These are phyloP conservation scores for Gambusia holbrooki DNA, from an alignment of 2,113 vertebrate species.

Conservation along the genomic window DNA sequence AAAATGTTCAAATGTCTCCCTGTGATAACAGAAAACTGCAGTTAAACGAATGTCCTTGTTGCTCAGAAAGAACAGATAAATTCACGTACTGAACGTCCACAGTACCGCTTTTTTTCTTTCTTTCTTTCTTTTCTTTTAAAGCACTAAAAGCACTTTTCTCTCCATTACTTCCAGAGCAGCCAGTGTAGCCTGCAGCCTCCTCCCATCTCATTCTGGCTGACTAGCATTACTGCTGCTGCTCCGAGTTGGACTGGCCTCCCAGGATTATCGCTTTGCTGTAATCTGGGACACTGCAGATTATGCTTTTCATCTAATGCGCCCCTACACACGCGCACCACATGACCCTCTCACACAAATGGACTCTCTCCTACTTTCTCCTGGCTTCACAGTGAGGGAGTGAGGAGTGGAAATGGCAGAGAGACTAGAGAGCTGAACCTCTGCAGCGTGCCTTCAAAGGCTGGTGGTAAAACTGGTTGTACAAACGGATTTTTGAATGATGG, in stretches of 20 bases:
- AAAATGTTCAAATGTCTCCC: too few relatives aligned
- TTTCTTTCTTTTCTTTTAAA: background rate
- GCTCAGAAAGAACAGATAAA: background rate
- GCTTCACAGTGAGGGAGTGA: conserved; percentile 42
- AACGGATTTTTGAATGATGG: conserved; percentile 32
- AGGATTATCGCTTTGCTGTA: conserved; percentile 75
- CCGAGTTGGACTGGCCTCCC: conserved; percentile 46
- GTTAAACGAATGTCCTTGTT: background rate
- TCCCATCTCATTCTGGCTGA: conserved; percentile 37
- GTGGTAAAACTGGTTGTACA: conserved; percentile 6
- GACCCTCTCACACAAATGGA: conserved; percentile 64
- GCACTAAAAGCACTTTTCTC: conserved; percentile 17
- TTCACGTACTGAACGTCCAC: background rate
- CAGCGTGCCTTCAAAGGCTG: conserved; percentile 13
- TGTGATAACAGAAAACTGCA: background rate
- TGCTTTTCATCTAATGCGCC: conserved; percentile 58
- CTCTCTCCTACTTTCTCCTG: conserved; percentile 49
- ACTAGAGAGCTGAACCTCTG: conserved; percentile 31
- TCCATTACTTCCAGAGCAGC: conserved; percentile 14
- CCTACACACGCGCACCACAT: conserved; percentile 46
- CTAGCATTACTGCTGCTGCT: conserved; percentile 58
- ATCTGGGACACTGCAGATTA: conserved; percentile 84
- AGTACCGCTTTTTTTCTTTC: conserved; percentile 4
- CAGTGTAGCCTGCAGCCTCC: conserved; percentile 43
- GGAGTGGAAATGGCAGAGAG: conserved; percentile 20